Evolutionary conservation across 2,113 vertebrate species (phyloP).

Genomic region (Telmatochromis brachygnathus): DNA sequence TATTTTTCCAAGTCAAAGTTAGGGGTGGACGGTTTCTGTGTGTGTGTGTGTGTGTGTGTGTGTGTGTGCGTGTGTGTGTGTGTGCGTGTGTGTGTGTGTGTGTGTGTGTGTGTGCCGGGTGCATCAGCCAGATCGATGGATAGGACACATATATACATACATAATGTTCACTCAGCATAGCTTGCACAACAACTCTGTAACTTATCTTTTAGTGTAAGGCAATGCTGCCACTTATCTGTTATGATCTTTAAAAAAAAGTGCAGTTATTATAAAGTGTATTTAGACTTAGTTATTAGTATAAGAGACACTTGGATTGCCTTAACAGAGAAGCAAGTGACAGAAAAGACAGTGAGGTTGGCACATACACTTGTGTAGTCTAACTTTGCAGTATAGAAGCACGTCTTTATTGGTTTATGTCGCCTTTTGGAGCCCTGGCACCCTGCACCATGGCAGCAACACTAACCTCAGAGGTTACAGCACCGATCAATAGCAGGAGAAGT

Average conservation of each 20-base stretch:
- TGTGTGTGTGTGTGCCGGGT: neutral
- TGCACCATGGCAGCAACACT: conserved; percentile 17
- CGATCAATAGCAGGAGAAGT: conserved; percentile 54
- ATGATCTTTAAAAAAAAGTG: neutral
- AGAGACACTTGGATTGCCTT: neutral
- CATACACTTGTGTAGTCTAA: neutral
- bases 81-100: neutral
- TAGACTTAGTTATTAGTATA: neutral
- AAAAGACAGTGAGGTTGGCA: neutral
- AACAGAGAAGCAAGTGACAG: neutral
- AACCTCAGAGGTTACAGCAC: conserved; percentile 48
- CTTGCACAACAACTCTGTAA: neutral
- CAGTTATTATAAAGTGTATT: neutral
- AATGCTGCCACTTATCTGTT: neutral
- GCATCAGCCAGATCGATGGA: neutral
- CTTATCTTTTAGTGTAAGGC: neutral
- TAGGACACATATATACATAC: conserved; percentile 3
- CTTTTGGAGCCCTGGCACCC: neutral
- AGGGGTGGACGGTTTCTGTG: neutral
- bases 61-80: neutral
- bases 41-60: neutral
- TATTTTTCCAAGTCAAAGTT: conserved; percentile 31
- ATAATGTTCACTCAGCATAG: neutral
- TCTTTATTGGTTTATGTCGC: neutral
- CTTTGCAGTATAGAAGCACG: neutral